Percentiles rank a stretch among this genome's conserved stretches.
Conservation (phyloP, 2,888 invertebrate species). For the Cremastobaeus sp. region DNA sequence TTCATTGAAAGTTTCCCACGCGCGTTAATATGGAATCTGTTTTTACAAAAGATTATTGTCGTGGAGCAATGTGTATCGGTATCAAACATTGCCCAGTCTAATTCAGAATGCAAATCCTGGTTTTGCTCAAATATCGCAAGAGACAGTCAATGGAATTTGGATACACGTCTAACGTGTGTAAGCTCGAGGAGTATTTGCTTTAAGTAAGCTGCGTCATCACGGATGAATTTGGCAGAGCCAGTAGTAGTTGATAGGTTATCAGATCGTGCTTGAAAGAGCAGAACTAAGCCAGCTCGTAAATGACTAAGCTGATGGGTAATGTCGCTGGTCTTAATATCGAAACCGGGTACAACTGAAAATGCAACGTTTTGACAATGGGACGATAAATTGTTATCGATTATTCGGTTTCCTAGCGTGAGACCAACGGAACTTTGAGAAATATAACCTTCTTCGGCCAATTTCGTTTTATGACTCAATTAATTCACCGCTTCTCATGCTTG, state of each 20-base stretch:
- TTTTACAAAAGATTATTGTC: too few species aligned
- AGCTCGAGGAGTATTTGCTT: constrained; percentile 21
- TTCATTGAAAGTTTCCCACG: too few species aligned
- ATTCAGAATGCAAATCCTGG: constrained; percentile 6
- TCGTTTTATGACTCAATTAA: too few species aligned
- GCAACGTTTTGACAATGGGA: background rate
- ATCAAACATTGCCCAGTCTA: constrained; percentile 3
- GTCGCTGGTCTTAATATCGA: constrained; percentile 5
- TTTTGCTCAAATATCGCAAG: constrained; percentile 24
- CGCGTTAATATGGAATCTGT: too few species aligned
- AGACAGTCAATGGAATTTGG: constrained; percentile 24
- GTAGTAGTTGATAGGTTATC: constrained; percentile 37
- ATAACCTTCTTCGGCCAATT: background rate
- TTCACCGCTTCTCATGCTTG: too few species aligned
- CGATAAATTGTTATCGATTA: constrained; percentile 23
- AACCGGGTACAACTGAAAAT: constrained; percentile 4
- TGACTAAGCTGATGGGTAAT: constrained; percentile 12
- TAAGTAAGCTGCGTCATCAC: constrained; percentile 27
- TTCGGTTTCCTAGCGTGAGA: too few species aligned
- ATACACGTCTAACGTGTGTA: constrained; percentile 27
- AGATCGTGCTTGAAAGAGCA: constrained; percentile 33
- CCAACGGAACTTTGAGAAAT: background rate
- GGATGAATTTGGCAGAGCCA: constrained; percentile 22
- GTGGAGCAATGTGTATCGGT: too few species aligned
- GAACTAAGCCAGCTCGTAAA: constrained; percentile 16